Conservation (phyloP, 2,797 vertebrate species). For the Cichlasoma orientale region DNA sequence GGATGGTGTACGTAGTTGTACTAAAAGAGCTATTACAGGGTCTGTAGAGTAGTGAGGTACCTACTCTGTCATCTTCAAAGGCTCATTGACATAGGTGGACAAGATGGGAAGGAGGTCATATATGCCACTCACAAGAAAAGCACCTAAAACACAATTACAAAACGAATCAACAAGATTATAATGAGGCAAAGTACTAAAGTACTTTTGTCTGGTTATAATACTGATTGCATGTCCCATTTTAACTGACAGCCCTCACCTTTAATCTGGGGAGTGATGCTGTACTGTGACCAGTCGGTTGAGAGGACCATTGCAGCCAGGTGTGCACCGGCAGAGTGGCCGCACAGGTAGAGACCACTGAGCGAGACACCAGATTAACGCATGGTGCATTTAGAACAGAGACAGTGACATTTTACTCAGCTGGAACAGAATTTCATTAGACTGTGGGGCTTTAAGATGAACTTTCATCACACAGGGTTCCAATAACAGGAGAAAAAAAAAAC, state of each 20-base stretch:
- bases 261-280: slow-evolving; percentile 81
- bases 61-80: slow-evolving; percentile 87
- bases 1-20: not conserved
- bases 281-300: slow-evolving; percentile 87
- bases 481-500: not conserved
- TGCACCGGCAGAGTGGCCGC: slow-evolving; percentile 94
- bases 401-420: not conserved
- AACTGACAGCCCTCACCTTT: slow-evolving; percentile 80
- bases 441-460: not conserved
- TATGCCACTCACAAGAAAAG: slow-evolving; percentile 90
- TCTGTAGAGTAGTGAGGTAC: slow-evolving; percentile 15
- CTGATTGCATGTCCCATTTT: not conserved
- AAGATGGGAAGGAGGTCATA: slow-evolving; percentile 90
- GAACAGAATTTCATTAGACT: not conserved
- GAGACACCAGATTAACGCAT: not conserved
- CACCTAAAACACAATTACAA: slow-evolving; percentile 75
- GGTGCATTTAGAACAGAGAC: not conserved
- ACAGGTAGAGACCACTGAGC: slow-evolving; percentile 89
- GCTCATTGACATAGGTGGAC: slow-evolving; percentile 85
- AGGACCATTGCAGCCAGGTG: slow-evolving; percentile 92
- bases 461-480: not conserved
- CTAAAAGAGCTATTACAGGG: not conserved
- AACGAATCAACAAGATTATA: not conserved
- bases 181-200: not conserved
- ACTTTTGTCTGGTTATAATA: not conserved